Percentiles rank a stretch among this genome's conserved stretches.
Evolutionary conservation across 2,113 vertebrate genomes (phyloP).

Genomic region (Melospiza georgiana): DNA sequence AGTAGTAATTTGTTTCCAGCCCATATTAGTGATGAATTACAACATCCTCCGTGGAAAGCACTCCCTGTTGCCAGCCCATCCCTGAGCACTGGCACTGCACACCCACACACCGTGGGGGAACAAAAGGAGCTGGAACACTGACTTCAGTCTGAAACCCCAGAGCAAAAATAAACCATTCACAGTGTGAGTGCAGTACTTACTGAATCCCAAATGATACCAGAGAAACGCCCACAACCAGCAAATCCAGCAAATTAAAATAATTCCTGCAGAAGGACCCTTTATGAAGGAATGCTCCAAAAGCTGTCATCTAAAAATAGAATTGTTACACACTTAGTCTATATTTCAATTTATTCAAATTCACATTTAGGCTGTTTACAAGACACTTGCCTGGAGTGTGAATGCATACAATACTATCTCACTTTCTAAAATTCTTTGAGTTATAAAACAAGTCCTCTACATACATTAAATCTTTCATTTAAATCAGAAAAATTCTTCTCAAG

Average conservation of each 20-base stretch:
- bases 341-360: slow-evolving; percentile 1
- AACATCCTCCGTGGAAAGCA: background rate
- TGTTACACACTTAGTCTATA: slow-evolving; percentile 23
- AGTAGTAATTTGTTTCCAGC: background rate
- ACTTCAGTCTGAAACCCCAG: background rate
- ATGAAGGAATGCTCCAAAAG: slow-evolving; percentile 97
- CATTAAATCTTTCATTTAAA: background rate
- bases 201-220: slow-evolving; percentile 98
- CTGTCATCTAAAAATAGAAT: slow-evolving; percentile 89
- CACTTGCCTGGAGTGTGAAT: slow-evolving; percentile 20
- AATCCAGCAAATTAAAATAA: slow-evolving; percentile 97
- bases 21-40: background rate
- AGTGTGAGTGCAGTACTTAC: slow-evolving; percentile 79
- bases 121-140: background rate
- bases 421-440: background rate
- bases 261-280: slow-evolving; percentile 98
- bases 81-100: background rate
- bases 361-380: slow-evolving; percentile 77
- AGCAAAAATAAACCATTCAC: background rate
- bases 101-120: background rate
- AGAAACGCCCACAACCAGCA: slow-evolving; percentile 98
- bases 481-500: background rate
- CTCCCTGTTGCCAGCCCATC: background rate
- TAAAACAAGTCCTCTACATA: background rate
- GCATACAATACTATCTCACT: background rate